Evolutionary conservation across 2,888 invertebrate species (phyloP).

Genomic region (Nudaria mundana): DNA sequence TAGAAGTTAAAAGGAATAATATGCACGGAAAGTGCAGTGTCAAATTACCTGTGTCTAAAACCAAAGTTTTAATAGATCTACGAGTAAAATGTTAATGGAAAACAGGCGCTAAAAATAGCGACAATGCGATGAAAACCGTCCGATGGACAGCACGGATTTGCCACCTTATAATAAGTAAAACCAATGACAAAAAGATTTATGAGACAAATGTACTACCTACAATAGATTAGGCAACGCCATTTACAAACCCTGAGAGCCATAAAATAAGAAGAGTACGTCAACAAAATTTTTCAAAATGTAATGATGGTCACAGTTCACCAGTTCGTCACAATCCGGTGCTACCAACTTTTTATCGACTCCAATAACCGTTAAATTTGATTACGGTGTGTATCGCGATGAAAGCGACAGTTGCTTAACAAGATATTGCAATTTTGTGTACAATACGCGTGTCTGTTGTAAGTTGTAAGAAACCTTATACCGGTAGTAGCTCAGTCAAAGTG

Average conservation of each 20-base stretch:
- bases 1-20: no score
- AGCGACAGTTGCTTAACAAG: constrained; percentile 55
- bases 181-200: no score
- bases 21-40: no score
- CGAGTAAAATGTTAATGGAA: no score
- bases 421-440: constrained; percentile 27
- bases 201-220: neutral
- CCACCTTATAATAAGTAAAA: no score
- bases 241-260: constrained; percentile 2
- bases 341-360: constrained; percentile 52
- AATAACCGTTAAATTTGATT: constrained; percentile 75
- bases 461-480: constrained; percentile 17
- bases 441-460: constrained; percentile 11
- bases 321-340: constrained; percentile 46
- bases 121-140: no score
- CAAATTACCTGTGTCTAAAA: no score
- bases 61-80: no score
- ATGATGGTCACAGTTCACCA: constrained; percentile 50
- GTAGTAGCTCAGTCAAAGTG: constrained; percentile 9
- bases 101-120: no score
- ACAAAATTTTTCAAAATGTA: constrained; percentile 21
- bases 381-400: constrained; percentile 61
- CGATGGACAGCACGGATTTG: no score
- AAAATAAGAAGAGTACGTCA: constrained; percentile 17
- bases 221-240: neutral